Evolutionary conservation across 2,113 vertebrate species (phyloP).

Genomic region (Butorides virescens): DNA sequence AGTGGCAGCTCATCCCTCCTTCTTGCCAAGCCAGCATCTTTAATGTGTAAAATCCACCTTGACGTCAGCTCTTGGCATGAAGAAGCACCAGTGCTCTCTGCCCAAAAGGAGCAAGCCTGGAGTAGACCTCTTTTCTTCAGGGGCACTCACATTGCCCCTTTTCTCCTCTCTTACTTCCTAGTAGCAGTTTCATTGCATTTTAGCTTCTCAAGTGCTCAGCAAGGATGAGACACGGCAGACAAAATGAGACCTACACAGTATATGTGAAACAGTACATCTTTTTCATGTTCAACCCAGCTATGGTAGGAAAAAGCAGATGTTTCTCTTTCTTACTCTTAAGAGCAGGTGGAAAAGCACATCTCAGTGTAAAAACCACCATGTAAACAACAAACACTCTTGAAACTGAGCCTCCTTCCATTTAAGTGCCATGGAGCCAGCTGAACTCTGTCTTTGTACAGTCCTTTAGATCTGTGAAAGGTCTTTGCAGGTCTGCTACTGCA

Average conservation of each 20-base stretch:
- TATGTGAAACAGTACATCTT: background rate
- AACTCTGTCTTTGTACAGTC: background rate
- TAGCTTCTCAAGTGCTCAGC: background rate
- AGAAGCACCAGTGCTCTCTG: background rate
- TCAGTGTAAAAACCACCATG: background rate
- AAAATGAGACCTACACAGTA: background rate
- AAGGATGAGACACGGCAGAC: background rate
- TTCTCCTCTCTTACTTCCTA: background rate
- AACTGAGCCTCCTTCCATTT: background rate
- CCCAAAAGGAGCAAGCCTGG: background rate
- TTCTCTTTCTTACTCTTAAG: background rate
- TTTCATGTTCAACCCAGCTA: background rate
- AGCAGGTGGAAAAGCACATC: background rate
- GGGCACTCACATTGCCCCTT: background rate
- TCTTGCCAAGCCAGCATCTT: background rate
- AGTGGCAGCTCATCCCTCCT: background rate
- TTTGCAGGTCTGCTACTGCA: background rate
- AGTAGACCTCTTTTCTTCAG: background rate
- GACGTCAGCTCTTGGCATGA: background rate
- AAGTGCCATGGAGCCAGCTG: background rate
- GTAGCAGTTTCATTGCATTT: background rate
- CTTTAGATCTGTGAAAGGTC: background rate
- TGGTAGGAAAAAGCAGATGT: background rate
- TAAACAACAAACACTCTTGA: background rate
- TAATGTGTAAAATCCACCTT: background rate